A percentile compares a stretch with the other conserved stretches of the same genome.
Evolutionary conservation across 1,140 invertebrate species (phyloP).

Genomic region (Macrobrachium rosenbergii): DNA sequence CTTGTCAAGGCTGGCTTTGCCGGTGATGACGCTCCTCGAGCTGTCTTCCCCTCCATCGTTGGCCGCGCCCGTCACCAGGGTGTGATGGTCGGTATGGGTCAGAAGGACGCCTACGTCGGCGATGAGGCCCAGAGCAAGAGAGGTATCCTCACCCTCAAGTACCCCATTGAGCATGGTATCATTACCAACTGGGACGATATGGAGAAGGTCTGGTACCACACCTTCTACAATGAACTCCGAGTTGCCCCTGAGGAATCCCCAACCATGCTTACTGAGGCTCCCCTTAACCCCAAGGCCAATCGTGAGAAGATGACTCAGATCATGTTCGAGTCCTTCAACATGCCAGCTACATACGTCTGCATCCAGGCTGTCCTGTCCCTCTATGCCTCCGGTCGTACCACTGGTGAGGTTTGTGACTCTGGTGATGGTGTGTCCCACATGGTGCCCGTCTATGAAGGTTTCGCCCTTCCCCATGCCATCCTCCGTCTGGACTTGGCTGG

Average conservation of each 20-base stretch:
- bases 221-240: constrained; percentile 95
- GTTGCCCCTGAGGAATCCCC: constrained; percentile 95
- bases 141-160: constrained; percentile 92
- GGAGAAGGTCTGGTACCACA: constrained; percentile 97
- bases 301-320: constrained; percentile 91
- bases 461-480: constrained; percentile 57
- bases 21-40: constrained; percentile 91
- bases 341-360: constrained; percentile 49
- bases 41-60: constrained; percentile 88
- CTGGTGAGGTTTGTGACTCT: constrained; percentile 56
- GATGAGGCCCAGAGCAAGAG: constrained; percentile 94
- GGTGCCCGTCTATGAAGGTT: constrained; percentile 57
- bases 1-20: constrained; percentile 80
- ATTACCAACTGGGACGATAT: constrained; percentile 91
- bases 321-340: constrained; percentile 79
- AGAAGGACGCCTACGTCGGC: constrained; percentile 91
- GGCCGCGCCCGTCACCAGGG: constrained; percentile 77
- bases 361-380: constrained; percentile 59
- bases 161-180: constrained; percentile 95
- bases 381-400: constrained; percentile 60
- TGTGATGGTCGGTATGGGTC: constrained; percentile 96
- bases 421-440: constrained; percentile 58
- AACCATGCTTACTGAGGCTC: constrained; percentile 83
- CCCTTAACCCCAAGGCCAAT: constrained; percentile 81
- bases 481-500: constrained; percentile 67